Conservation (phyloP, 2,888 invertebrate species). For the Apotomis capreana region DNA sequence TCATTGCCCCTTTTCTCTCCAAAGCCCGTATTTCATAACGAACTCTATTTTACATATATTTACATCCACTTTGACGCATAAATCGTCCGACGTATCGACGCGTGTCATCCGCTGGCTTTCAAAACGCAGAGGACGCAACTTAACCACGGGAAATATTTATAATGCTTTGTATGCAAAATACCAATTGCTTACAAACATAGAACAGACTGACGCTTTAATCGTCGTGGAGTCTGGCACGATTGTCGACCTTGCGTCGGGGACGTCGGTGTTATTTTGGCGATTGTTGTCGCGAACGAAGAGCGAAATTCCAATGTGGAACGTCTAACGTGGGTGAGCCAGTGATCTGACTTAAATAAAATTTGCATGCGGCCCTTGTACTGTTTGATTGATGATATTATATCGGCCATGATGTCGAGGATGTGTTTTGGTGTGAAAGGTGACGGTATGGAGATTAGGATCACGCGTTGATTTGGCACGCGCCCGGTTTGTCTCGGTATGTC, state of each 20-base stretch:
- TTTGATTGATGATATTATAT: constrained; percentile 71
- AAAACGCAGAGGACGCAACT: constrained; percentile 67
- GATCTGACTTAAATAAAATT: constrained; percentile 73
- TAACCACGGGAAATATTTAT: constrained; percentile 79
- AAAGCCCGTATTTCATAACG: constrained; percentile 56
- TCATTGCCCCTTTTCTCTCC: constrained; percentile 56
- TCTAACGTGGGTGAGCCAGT: constrained; percentile 65
- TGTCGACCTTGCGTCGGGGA: constrained; percentile 62
- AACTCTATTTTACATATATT: constrained; percentile 73
- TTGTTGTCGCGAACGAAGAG: constrained; percentile 38
- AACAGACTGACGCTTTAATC: constrained; percentile 64
- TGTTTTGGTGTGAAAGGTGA: constrained; percentile 74
- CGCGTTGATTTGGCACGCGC: constrained; percentile 68
- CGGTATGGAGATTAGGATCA: constrained; percentile 77
- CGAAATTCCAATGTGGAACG: constrained; percentile 57
- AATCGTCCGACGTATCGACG: constrained; percentile 69
- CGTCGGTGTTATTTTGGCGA: constrained; percentile 50
- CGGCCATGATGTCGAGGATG: constrained; percentile 61
- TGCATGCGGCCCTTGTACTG: constrained; percentile 69
- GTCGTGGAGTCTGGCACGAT: constrained; percentile 56
- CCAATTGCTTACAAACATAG: constrained; percentile 68
- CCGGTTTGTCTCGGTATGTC: constrained; percentile 67
- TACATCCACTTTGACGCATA: constrained; percentile 71
- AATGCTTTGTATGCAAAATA: constrained; percentile 82
- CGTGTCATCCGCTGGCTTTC: constrained; percentile 76